Evolutionary conservation across 1,140 invertebrate genomes (phyloP).

Genomic region (Episyrphus balteatus): DNA sequence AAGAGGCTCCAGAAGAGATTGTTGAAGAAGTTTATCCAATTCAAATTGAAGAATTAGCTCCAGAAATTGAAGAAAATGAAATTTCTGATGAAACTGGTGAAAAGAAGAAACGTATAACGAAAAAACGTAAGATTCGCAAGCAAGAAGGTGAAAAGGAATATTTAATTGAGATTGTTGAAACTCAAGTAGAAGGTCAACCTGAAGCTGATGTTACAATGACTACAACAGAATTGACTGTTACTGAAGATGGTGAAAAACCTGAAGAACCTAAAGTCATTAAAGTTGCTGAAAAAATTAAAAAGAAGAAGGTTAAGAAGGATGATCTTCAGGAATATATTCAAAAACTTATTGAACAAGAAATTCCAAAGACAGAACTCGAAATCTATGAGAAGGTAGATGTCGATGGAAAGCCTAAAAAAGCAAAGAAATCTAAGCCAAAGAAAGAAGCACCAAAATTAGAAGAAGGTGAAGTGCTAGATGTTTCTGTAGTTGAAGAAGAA

Average conservation of each 20-base stretch:
- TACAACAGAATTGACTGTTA: slow-evolving; percentile 27
- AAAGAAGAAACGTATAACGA: not conserved
- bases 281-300: slow-evolving; percentile 14
- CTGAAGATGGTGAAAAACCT: slow-evolving; percentile 22
- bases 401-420: slow-evolving; percentile 12
- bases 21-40: too few species aligned
- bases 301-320: slow-evolving; percentile 15
- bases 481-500: slow-evolving; percentile 13
- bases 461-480: slow-evolving; percentile 10
- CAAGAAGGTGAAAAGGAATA: slow-evolving; percentile 21
- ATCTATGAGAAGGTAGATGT: slow-evolving; percentile 14
- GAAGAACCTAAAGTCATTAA: slow-evolving; percentile 20
- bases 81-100: slow-evolving; percentile 8
- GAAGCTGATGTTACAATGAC: slow-evolving; percentile 19
- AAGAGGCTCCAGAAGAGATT: too few species aligned
- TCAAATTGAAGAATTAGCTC: not conserved
- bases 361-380: slow-evolving; percentile 20
- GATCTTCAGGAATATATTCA: slow-evolving; percentile 22
- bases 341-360: slow-evolving; percentile 24
- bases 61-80: slow-evolving; percentile 12
- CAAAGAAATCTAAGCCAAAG: slow-evolving; percentile 10
- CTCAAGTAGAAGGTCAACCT: slow-evolving; percentile 30
- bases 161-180: slow-evolving; percentile 25
- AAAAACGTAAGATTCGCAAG: slow-evolving; percentile 7
- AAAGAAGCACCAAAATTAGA: slow-evolving; percentile 8